These are phyloP conservation scores for Sebastolobus altivelis DNA, from an alignment of 2,797 vertebrate genomes.

Conservation along the genomic window DNA sequence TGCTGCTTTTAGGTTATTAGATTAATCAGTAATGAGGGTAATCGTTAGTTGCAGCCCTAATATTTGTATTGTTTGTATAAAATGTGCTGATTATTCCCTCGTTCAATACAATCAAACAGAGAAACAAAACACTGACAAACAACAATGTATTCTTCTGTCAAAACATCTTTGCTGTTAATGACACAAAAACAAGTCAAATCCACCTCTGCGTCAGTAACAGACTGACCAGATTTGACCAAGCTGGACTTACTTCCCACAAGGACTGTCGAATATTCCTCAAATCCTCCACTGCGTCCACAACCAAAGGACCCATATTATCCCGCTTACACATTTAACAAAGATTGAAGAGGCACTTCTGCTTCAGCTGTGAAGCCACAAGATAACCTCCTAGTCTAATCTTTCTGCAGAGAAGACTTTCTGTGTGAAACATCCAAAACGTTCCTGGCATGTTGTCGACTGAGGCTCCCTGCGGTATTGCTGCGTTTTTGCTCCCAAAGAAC, in stretches of 20 bases:
- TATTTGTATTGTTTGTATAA: not conserved
- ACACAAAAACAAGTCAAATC: slow-evolving; percentile 32
- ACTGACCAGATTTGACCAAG: slow-evolving; percentile 44
- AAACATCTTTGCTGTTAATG: not conserved
- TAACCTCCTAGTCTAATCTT: slow-evolving; percentile 23
- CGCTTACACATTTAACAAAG: slow-evolving; percentile 48
- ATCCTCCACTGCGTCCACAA: slow-evolving; percentile 82
- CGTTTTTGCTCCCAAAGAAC: slow-evolving; percentile 63
- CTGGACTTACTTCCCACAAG: slow-evolving; percentile 85
- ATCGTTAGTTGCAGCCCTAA: not conserved
- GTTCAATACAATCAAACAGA: slow-evolving; percentile 19
- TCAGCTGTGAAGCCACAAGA: slow-evolving; percentile 46
- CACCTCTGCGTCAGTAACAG: slow-evolving; percentile 27
- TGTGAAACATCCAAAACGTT: slow-evolving; percentile 70
- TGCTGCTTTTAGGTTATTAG: not conserved
- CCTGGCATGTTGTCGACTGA: slow-evolving; percentile 58
- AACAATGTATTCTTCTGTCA: not conserved
- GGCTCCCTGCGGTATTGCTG: slow-evolving; percentile 51
- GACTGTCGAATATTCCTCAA: slow-evolving; percentile 80
- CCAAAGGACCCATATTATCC: slow-evolving; percentile 71
- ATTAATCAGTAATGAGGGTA: not conserved
- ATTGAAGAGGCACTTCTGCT: slow-evolving; percentile 13
- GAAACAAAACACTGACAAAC: slow-evolving; percentile 8
- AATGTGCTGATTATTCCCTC: not conserved
- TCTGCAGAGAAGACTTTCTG: slow-evolving; percentile 46